Conservation (phyloP, 1,140 invertebrate species). For the Andrena cerasifolii region DNA sequence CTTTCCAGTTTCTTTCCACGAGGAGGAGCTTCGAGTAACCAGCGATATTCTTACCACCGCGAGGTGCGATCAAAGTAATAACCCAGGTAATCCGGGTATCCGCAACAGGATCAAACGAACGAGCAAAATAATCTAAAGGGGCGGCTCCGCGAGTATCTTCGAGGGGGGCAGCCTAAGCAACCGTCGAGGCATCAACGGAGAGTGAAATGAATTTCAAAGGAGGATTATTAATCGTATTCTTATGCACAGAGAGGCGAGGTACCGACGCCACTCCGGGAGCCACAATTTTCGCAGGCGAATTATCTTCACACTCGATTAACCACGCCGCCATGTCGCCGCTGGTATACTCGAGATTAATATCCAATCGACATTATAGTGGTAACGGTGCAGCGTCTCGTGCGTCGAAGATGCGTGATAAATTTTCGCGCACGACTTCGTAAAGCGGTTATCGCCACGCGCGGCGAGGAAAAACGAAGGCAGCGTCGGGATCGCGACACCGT, state of each 20-base stretch:
- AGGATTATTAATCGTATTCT: neutral
- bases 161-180: neutral
- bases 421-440: constrained; percentile 11
- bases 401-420: neutral
- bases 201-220: neutral
- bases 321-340: neutral
- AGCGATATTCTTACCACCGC: neutral
- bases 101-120: neutral
- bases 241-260: neutral
- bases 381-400: neutral
- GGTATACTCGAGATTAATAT: neutral
- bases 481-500: constrained; percentile 49
- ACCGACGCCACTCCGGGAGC: neutral
- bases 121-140: neutral
- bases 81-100: neutral
- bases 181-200: neutral
- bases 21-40: neutral
- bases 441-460: constrained; percentile 38
- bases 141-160: neutral
- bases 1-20: constrained; percentile 3
- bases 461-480: constrained; percentile 3
- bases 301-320: constrained; percentile 18
- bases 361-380: too few relatives aligned
- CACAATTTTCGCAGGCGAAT: neutral
- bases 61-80: neutral